Percentiles rank a stretch among this genome's conserved stretches.
Evolutionary conservation across 2,113 vertebrate species (phyloP).

Genomic region (Protobothrops mucrosquamatus): DNA sequence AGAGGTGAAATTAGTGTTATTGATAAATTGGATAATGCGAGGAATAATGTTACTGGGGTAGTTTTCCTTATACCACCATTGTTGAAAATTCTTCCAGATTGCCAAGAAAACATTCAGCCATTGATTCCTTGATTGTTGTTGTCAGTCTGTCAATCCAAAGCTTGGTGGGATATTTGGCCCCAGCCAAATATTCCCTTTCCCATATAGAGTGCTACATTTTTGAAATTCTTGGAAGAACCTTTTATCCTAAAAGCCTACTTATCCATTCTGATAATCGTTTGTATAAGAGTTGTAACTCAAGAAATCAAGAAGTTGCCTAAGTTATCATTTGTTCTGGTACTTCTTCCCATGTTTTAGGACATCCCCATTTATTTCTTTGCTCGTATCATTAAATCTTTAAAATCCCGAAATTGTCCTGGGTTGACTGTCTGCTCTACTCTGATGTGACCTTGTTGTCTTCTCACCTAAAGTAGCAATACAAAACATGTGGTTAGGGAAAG

Average conservation of each 20-base stretch:
- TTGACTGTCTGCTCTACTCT: not conserved
- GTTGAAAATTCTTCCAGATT: not conserved
- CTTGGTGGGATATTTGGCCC: not conserved
- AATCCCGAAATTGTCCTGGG: not conserved
- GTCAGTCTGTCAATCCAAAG: not conserved
- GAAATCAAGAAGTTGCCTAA: not conserved
- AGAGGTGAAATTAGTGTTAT: not conserved
- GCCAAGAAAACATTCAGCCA: not conserved
- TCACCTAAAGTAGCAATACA: not conserved
- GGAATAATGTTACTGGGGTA: not conserved
- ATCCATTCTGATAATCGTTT: not conserved
- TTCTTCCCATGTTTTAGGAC: not conserved
- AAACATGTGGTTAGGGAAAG: not conserved
- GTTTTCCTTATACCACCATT: not conserved
- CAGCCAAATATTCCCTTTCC: not conserved
- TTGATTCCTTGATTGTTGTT: not conserved
- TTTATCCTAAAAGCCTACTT: not conserved
- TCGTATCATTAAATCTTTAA: not conserved
- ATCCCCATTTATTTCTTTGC: not conserved
- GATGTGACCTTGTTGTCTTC: not conserved
- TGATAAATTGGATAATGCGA: not conserved
- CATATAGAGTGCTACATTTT: not conserved
- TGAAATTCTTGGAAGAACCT: not conserved
- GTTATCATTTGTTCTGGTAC: not conserved
- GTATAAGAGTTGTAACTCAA: not conserved